phyloP scores from a whole-genome alignment of 1,140 invertebrate species.

The Heliothis virescens region DNA sequence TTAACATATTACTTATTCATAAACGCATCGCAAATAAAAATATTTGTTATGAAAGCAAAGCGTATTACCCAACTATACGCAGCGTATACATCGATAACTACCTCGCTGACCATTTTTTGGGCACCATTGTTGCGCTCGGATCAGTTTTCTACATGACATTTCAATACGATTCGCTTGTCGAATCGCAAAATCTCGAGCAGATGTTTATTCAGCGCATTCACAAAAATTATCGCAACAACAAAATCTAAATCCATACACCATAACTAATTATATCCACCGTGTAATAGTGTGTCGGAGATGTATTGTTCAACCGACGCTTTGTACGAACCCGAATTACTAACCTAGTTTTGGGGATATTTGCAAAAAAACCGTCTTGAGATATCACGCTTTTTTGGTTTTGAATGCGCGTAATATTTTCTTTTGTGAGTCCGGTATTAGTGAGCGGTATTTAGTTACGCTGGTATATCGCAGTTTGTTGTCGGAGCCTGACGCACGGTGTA shows the following conservation, averaged over 20 bases:
- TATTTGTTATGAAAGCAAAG: constrained; percentile 45
- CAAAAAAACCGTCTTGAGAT: constrained; percentile 74
- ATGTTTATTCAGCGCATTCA: constrained; percentile 81
- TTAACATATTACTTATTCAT: constrained; percentile 4
- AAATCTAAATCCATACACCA: constrained; percentile 85
- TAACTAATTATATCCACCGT: constrained; percentile 85
- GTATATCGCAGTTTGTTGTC: constrained; percentile 48
- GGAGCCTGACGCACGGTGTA: constrained; percentile 52
- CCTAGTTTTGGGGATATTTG: constrained; percentile 83
- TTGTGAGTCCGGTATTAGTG: constrained; percentile 76
- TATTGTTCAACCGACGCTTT: constrained; percentile 76
- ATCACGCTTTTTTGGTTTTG: constrained; percentile 81
- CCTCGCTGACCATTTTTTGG: constrained; percentile 79
- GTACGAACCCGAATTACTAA: constrained; percentile 80
- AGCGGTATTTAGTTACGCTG: constrained; percentile 69
- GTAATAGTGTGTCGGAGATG: constrained; percentile 77
- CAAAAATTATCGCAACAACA: constrained; percentile 82
- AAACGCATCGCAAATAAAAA: constrained; percentile 20
- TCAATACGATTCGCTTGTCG: constrained; percentile 80
- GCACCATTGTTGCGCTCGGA: constrained; percentile 70
- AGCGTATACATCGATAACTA: constrained; percentile 28
- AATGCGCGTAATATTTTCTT: constrained; percentile 81
- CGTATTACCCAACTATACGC: constrained; percentile 32
- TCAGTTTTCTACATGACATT: constrained; percentile 83
- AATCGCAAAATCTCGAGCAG: constrained; percentile 77